Evolutionary conservation across 2,113 vertebrate genomes (phyloP), one percentile per base, ranked within the genome.

Genomic region (Poecilia latipinna): DNA sequence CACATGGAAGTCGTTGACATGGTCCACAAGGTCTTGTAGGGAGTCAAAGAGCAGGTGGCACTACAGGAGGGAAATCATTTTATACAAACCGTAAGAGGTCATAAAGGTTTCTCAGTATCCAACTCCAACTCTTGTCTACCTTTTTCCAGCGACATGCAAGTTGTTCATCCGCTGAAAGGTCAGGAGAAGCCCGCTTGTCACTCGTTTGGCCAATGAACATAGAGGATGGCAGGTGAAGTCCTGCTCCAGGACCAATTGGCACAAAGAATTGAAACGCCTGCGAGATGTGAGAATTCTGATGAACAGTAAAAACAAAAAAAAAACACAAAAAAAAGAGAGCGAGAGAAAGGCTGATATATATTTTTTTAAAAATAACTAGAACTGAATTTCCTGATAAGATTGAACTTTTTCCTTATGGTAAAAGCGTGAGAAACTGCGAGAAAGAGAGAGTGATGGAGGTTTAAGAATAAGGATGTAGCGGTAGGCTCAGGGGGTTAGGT

Each of bases 1-100:
- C 75, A 99, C 97, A 0, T 99, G 98, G 90, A 97, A 97, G 90
- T 99, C 98, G 0, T 99, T 98, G 86, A 99, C 97, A 0, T 99
- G 98, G 86, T 99, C 97, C 86, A 99, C 97, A 61, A 99, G 93
- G 88, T 99, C 98, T 95, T 99, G 98, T 80, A 99, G 91, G 68
- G 97, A 96, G 85, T 99, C 96, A 0, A 98, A 99, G 78, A 97
- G 96, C 93, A 97, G 95, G 91, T 97, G 97, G 88, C 98, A 99
- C 97, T 99, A 91, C 0, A 35, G 82, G 71, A 70, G 39, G 12
- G 6, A 32, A 80, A 60, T 54, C 0, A 12, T 72, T 68, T 71
- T 67, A 12, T 76, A 35, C 35, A 61, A 8, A 13, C 48, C 22
- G 2, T 7, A 2, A 7, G 2, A 26, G 4, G 33, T 8, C 11